Base-by-base conservation (phyloP, 1,140 invertebrate species). In the Euura lappo region DNA sequence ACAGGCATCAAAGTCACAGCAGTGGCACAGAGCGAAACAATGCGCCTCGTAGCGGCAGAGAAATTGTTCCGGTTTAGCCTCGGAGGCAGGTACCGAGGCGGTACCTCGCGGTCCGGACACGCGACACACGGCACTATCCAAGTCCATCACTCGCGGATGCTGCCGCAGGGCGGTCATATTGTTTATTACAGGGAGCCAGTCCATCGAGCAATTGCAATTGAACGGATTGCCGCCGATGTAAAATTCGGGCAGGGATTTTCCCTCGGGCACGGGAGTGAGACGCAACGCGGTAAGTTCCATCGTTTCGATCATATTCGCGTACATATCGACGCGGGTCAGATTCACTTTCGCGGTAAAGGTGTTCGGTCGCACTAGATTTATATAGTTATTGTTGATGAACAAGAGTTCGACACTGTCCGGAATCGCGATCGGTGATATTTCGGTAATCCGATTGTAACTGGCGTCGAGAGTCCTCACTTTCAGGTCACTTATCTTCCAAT, bases 1-100 rank as follows among this genome's bases (percentile, higher is more conserved):
- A 85, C 96, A 98, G 68, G 95, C 96, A 83, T 97, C 96, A 83
- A 96, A 97, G 79, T 98, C 96, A 83, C 96, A 98, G 86, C 96
- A 98, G 79, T 96, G 95, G 82, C 96, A 98, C 67, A 97, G 87
- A 13, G 96, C 93, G 86, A 97, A 97, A 88, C 96, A 98, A 86
- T 98, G 96, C 47, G 94, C 95, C 78, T 95, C 93, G 87, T 98
- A 98, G 71, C 92, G 92, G 84, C 96, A 98, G 76, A 98, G 89
- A 86, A 97, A 98, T 80, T 97, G 93, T 78, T 94, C 92, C 2
- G 94, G 89, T 74, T 92, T 91, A 0, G 90, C 88, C 67, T 92
- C 84, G 1, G 89, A 88, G 42, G 91, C 92, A 74, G 94, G 85
- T 2, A 94, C 90, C 80, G 94, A 89, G 73, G 94, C 92, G 28